Evolutionary conservation across 2,888 invertebrate species (phyloP).

Genomic region (Therioaphis trifolii): DNA sequence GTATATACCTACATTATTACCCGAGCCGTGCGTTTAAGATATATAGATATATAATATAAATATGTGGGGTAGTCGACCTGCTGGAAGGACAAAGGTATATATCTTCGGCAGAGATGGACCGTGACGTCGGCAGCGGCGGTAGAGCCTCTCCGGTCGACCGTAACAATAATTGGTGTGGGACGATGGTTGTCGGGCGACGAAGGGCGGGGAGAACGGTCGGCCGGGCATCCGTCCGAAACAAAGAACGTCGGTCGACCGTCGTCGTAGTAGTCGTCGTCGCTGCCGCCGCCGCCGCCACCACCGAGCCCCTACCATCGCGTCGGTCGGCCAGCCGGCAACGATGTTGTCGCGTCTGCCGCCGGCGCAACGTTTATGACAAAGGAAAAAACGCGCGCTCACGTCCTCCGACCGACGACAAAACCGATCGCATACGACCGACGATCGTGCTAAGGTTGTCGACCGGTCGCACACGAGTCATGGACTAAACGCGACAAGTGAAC

Average conservation of each 20-base stretch:
- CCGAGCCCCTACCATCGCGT: constrained; percentile 4
- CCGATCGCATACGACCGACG: constrained; percentile 20
- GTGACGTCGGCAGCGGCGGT: constrained; percentile 55
- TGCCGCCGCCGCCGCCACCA: neutral
- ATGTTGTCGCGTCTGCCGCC: constrained; percentile 1
- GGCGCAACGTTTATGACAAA: neutral
- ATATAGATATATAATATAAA: neutral
- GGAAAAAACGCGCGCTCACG: neutral
- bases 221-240: constrained; percentile 61
- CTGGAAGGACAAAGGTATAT: constrained; percentile 61
- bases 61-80: constrained; percentile 60
- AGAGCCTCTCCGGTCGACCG: constrained; percentile 60
- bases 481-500: too few species aligned
- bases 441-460: constrained; percentile 27
- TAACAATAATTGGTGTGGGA: constrained; percentile 61
- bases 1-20: constrained; percentile 8
- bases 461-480: constrained; percentile 8
- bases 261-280: too few species aligned
- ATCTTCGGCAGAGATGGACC: constrained; percentile 62
- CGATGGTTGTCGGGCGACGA: neutral
- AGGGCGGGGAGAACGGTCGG: constrained; percentile 17
- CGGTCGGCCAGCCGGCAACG: neutral
- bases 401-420: neutral
- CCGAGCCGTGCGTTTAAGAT: neutral
- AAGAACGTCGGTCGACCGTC: constrained; percentile 45